Evolutionary conservation across 2,797 vertebrate genomes (phyloP).

Genomic region (Eulemur albifrons): DNA sequence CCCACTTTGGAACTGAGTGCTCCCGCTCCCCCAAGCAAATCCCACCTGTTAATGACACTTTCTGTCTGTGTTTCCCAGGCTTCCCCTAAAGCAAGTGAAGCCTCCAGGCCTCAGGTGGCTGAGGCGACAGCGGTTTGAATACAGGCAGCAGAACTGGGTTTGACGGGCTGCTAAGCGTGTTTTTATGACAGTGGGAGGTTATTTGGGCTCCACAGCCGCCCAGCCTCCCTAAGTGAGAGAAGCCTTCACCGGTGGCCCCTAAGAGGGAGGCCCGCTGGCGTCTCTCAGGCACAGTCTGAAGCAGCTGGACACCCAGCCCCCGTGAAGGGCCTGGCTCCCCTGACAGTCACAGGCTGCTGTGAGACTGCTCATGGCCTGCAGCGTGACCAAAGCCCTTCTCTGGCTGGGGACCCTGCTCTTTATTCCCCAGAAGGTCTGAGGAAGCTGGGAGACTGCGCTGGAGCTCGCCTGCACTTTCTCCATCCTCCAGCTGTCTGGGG

Average conservation of each 20-base stretch:
- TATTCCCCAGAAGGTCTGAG: neutral
- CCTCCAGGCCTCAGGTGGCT: no score
- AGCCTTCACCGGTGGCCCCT: neutral
- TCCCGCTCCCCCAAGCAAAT: no score
- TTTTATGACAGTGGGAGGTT: neutral
- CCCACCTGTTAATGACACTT: neutral
- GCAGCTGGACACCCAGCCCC: fast-evolving
- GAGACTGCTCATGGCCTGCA: no score
- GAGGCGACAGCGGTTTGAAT: neutral
- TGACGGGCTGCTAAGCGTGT: neutral
- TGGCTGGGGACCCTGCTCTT: neutral
- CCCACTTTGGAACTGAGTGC: neutral
- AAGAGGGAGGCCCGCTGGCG: fast-evolving
- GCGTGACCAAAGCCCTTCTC: neutral
- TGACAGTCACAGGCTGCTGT: fast-evolving
- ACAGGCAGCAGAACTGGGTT: no score
- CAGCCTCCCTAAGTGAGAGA: neutral
- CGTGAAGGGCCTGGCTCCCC: no score
- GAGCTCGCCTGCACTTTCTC: neutral
- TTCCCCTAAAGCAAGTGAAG: neutral
- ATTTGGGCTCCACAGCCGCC: neutral
- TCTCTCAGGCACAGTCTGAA: neutral
- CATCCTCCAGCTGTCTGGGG: neutral
- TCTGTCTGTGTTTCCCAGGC: neutral
- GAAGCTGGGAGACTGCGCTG: neutral